Evolutionary conservation across 2,113 vertebrate genomes (phyloP).

Genomic region (Baryphthengus martii): DNA sequence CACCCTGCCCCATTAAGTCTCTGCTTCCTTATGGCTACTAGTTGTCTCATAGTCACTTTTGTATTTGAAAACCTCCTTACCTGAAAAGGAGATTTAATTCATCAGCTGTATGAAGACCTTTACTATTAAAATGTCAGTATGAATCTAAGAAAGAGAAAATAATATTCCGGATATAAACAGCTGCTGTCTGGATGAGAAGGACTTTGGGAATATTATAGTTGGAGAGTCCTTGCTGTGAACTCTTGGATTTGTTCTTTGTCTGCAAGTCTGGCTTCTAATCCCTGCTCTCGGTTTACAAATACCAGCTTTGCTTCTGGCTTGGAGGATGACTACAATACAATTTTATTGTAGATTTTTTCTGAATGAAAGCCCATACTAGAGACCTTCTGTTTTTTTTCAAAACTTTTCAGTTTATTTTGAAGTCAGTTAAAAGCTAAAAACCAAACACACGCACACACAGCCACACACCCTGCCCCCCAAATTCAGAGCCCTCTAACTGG

Average conservation of each 20-base stretch:
- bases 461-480: too few species aligned
- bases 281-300: neutral
- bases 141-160: neutral
- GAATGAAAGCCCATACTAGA: neutral
- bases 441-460: too few species aligned
- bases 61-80: neutral
- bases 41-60: neutral
- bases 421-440: neutral
- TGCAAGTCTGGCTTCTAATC: slow-evolving; percentile 19
- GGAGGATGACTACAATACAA: neutral
- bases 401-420: neutral
- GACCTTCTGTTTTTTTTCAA: neutral
- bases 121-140: neutral
- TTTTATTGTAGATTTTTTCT: neutral
- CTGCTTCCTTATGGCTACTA: neutral
- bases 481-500: neutral
- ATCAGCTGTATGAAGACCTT: neutral
- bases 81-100: neutral
- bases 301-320: neutral
- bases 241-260: slow-evolving; percentile 17
- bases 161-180: neutral
- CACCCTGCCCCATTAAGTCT: neutral
- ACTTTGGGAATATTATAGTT: neutral
- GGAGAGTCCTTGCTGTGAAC: neutral
- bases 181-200: neutral